Conservation (phyloP, 2,113 vertebrate species). For the Phaetusa simplex region DNA sequence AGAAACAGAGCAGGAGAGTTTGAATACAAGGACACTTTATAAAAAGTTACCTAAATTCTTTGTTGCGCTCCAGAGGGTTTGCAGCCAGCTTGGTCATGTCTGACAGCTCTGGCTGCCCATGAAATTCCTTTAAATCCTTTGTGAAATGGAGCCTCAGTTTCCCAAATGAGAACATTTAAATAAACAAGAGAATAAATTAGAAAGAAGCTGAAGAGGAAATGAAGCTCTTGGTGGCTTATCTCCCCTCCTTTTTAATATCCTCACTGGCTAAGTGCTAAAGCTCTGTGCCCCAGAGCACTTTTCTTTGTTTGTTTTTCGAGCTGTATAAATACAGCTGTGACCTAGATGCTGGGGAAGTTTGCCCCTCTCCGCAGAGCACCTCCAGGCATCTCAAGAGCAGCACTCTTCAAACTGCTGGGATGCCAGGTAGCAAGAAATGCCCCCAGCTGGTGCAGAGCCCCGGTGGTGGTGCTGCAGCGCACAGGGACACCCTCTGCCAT, state of each 20-base stretch:
- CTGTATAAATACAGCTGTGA: conserved; percentile 63
- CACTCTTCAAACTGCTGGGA: not conserved
- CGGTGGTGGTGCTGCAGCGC: not conserved
- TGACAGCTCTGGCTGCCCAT: not conserved
- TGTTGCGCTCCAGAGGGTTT: not conserved
- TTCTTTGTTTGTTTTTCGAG: conserved; percentile 29
- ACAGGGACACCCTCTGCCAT: not conserved
- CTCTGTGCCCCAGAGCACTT: conserved; percentile 24
- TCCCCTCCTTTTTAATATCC: conserved; percentile 65
- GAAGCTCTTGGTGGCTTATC: conserved; percentile 46
- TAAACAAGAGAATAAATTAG: conserved; percentile 57
- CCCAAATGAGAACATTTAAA: conserved; percentile 35
- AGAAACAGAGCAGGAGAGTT: not conserved
- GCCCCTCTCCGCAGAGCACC: not conserved
- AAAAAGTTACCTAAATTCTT: not conserved
- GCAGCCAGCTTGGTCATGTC: not conserved
- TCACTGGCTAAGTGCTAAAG: conserved; percentile 38
- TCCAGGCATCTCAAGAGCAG: not conserved
- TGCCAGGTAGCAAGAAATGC: not conserved
- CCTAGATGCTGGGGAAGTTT: conserved; percentile 2
- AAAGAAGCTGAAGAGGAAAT: conserved; percentile 60
- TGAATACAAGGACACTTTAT: not conserved
- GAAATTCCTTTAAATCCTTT: conserved; percentile 29
- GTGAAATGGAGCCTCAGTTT: conserved; percentile 25
- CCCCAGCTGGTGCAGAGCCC: not conserved